Conservation (phyloP, 2,797 vertebrate genomes). For the Sebastes matsubarae region DNA sequence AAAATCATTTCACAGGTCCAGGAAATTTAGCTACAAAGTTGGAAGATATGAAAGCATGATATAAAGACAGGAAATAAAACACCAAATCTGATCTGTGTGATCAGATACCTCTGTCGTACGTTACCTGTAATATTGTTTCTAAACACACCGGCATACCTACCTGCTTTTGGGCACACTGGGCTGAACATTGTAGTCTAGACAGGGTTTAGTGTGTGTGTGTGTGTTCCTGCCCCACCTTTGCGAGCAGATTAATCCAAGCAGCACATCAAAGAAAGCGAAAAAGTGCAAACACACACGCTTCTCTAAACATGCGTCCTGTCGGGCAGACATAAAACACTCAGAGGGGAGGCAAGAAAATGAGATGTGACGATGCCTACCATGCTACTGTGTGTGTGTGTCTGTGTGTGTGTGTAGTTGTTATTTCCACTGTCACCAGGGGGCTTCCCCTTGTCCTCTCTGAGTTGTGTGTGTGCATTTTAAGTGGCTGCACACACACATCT, state of each 20-base stretch:
- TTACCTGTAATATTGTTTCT: background rate
- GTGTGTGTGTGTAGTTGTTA: conserved; percentile 12
- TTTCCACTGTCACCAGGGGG: conserved; percentile 47
- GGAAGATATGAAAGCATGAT: background rate
- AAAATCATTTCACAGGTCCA: conserved; percentile 15
- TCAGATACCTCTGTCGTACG: background rate
- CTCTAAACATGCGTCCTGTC: conserved; percentile 46
- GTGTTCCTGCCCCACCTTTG: conserved; percentile 34
- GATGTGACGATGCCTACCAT: conserved; percentile 10
- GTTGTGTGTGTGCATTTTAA: conserved; percentile 11
- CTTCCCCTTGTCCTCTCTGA: conserved; percentile 26
- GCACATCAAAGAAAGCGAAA: conserved; percentile 63
- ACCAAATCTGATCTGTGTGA: background rate
- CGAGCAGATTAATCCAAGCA: conserved; percentile 42
- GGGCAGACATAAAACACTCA: conserved; percentile 47
- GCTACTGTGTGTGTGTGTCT: conserved; percentile 1
- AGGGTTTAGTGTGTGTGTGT: conserved; percentile 19
- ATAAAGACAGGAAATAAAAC: conserved; percentile 21
- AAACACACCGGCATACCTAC: background rate
- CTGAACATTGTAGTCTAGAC: conserved; percentile 44
- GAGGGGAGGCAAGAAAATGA: conserved; percentile 37
- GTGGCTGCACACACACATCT: conserved; percentile 12
- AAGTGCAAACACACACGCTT: conserved; percentile 47
- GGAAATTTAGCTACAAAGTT: background rate
- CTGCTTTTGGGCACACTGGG: conserved; percentile 7